Conservation (phyloP, 2,113 vertebrate species). For the Neopipo cinnamomea region DNA sequence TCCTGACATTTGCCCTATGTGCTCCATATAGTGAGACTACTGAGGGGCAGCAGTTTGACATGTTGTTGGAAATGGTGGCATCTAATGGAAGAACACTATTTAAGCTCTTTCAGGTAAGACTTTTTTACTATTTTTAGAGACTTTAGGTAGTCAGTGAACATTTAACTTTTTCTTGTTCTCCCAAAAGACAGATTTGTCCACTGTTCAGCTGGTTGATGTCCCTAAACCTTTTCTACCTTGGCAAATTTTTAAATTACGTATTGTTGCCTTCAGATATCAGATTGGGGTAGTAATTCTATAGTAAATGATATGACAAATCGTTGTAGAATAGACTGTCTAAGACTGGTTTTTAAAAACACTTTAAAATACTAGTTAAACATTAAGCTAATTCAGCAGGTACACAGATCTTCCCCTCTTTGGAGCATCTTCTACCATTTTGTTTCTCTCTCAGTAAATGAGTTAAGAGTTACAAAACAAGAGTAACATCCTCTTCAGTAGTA, state of each 20-base stretch:
- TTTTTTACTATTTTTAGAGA: neutral
- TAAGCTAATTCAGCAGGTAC: neutral
- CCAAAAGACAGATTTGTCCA: neutral
- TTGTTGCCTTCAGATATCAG: neutral
- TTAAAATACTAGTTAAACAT: neutral
- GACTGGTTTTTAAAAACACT: neutral
- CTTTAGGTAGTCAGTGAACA: neutral
- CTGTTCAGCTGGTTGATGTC: neutral
- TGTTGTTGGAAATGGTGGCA: constrained; percentile 98
- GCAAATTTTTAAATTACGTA: neutral
- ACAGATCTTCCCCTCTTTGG: neutral
- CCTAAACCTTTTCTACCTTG: neutral
- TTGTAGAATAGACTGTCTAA: neutral
- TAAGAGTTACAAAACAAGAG: neutral
- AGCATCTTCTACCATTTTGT: neutral
- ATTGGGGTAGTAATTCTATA: neutral
- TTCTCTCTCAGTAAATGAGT: neutral
- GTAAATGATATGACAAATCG: neutral
- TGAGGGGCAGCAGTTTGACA: constrained; percentile 98
- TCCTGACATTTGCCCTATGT: constrained; percentile 98
- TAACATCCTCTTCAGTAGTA: neutral
- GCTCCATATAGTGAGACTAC: constrained; percentile 98
- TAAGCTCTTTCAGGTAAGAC: constrained; percentile 94
- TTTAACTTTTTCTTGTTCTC: neutral
- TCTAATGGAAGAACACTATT: constrained; percentile 93